A percentile compares a stretch with the other conserved stretches of the same genome.
Evolutionary conservation across 2,113 vertebrate genomes (phyloP).

Genomic region (Peromyscus maniculatus): DNA sequence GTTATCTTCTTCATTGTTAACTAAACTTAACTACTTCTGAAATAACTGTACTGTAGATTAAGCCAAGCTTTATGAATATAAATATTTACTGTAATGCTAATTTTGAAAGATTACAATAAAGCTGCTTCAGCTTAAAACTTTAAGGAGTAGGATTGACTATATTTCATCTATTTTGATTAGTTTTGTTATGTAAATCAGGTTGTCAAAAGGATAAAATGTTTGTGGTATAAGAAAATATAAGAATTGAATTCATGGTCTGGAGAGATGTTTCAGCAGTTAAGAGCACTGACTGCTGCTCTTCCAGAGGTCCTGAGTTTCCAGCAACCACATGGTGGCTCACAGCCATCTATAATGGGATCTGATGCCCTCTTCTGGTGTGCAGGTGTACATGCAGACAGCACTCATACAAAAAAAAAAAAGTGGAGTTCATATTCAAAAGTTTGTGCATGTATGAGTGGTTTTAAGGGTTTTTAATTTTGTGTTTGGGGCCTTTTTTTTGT

Average conservation of each 20-base stretch:
- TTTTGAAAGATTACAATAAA: slow-evolving; percentile 81
- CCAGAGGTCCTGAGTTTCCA: neutral
- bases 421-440: slow-evolving; percentile 78
- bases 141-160: slow-evolving; percentile 77
- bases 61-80: slow-evolving; percentile 76
- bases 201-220: slow-evolving; percentile 76
- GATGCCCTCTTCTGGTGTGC: neutral
- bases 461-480: neutral
- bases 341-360: neutral
- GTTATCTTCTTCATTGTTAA: slow-evolving; percentile 71
- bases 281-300: neutral
- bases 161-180: slow-evolving; percentile 80
- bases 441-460: neutral
- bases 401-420: neutral
- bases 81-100: slow-evolving; percentile 81
- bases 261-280: neutral
- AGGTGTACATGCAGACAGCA: neutral
- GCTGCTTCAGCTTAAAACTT: slow-evolving; percentile 71
- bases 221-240: slow-evolving; percentile 85
- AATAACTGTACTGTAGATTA: slow-evolving; percentile 82
- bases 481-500: neutral
- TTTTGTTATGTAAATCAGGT: slow-evolving; percentile 82
- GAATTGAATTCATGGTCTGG: slow-evolving; percentile 81
- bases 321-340: neutral
- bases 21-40: slow-evolving; percentile 81